Percentiles rank a stretch among this genome's conserved stretches.
phyloP scores from a whole-genome alignment of 2,113 vertebrate species.

The Meriones unguiculatus region DNA sequence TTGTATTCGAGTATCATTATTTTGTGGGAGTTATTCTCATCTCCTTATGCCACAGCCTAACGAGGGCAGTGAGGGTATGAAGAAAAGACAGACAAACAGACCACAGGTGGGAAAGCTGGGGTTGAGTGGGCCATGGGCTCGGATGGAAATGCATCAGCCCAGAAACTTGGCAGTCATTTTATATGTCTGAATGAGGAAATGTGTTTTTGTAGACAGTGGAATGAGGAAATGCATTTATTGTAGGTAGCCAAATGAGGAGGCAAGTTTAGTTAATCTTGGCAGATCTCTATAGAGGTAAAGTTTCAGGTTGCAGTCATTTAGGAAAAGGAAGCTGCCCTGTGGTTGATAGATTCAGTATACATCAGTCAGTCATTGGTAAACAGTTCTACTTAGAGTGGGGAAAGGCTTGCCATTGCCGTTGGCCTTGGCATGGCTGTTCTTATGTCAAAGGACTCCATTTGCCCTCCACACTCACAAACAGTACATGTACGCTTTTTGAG shows the following conservation, averaged over 20 bases:
- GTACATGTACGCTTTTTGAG: not conserved
- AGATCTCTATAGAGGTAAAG: not conserved
- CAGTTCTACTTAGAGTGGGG: not conserved
- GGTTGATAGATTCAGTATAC: not conserved
- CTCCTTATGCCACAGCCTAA: not conserved
- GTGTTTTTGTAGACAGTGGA: not conserved
- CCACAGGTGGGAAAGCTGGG: not conserved
- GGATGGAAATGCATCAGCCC: not conserved
- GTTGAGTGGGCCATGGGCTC: not conserved
- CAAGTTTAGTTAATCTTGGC: not conserved
- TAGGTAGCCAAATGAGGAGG: not conserved
- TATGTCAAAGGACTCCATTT: not conserved
- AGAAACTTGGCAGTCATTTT: not conserved
- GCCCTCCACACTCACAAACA: not conserved
- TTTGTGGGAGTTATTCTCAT: not conserved
- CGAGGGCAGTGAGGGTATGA: not conserved
- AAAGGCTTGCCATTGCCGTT: not conserved
- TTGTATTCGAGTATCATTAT: constrained; percentile 1
- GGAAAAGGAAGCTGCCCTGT: not conserved
- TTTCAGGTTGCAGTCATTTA: not conserved
- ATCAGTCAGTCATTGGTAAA: not conserved
- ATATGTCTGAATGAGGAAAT: not conserved
- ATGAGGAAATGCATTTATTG: not conserved
- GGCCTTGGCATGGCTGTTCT: not conserved
- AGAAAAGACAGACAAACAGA: not conserved